Conservation (phyloP, 2,888 invertebrate species). For the Strigamia crassipes region DNA sequence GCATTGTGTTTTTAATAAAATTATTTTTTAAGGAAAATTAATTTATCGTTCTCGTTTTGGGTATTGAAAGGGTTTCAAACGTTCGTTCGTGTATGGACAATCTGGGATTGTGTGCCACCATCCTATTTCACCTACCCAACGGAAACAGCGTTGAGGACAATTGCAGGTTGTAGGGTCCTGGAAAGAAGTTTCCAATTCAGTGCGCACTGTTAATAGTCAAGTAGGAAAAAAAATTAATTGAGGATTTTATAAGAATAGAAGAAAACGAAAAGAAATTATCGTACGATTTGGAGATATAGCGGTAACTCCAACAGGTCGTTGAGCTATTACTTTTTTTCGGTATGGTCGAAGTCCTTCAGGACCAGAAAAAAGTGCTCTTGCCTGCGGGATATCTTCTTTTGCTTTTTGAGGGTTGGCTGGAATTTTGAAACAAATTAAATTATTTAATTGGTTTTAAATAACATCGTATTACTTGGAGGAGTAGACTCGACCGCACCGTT, state of each 20-base stretch:
- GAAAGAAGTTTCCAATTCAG: not conserved
- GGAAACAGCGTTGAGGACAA: not conserved
- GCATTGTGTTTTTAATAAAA: not conserved
- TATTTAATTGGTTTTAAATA: not conserved
- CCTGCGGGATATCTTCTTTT: not conserved
- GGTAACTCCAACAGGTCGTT: not conserved
- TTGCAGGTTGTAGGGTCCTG: not conserved
- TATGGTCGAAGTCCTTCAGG: not conserved
- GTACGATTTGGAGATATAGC: not conserved
- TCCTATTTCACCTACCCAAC: conserved; percentile 26
- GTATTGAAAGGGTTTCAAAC: not conserved
- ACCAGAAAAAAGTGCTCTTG: conserved; percentile 4
- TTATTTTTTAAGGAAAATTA: not conserved
- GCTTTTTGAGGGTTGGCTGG: not conserved
- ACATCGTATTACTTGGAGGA: no score
- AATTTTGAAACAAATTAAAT: not conserved
- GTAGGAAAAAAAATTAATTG: no score
- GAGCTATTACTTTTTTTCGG: not conserved
- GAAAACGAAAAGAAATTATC: not conserved
- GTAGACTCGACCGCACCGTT: no score
- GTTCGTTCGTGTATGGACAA: not conserved
- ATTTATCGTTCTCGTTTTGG: not conserved
- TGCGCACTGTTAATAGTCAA: not conserved
- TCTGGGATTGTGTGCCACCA: conserved; percentile 1
- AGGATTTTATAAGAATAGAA: no score